phyloP scores from a whole-genome alignment of 1,140 invertebrate genomes.

The Lordiphosa stackelbergi region DNA sequence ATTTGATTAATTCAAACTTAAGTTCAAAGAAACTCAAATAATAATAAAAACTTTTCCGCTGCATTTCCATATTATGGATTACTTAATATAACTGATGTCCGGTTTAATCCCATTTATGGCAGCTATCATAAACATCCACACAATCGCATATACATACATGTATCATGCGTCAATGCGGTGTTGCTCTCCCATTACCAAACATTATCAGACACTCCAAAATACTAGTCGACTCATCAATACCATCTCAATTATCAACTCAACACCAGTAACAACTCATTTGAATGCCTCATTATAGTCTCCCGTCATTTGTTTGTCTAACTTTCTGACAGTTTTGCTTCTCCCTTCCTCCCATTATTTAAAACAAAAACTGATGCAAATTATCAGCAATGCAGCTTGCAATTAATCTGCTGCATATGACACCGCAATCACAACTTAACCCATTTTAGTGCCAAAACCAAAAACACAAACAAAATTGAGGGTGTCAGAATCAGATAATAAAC shows the following conservation, averaged over 20 bases:
- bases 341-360: background rate
- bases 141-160: too few species aligned
- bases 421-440: conserved; percentile 67
- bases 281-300: conserved; percentile 44
- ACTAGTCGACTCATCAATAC: conserved; percentile 24
- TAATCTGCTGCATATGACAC: conserved; percentile 72
- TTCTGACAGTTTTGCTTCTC: conserved; percentile 24
- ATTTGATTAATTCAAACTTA: too few species aligned
- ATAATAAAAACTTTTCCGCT: background rate
- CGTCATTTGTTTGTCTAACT: conserved; percentile 53
- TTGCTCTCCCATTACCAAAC: conserved; percentile 14
- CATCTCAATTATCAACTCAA: conserved; percentile 15
- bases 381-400: conserved; percentile 70
- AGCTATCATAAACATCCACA: too few species aligned
- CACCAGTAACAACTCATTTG: conserved; percentile 23
- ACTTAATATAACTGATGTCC: too few species aligned
- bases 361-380: conserved; percentile 53
- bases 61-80: background rate
- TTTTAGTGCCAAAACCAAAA: conserved; percentile 27
- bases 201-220: too few species aligned
- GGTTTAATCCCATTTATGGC: too few species aligned
- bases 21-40: too few species aligned
- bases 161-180: background rate
- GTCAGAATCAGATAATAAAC: conserved; percentile 52
- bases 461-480: conserved; percentile 17